A percentile compares a stretch with the other conserved stretches of the same genome.
Evolutionary conservation across 2,888 invertebrate genomes (phyloP).

Genomic region (Sabatieria punctata): DNA sequence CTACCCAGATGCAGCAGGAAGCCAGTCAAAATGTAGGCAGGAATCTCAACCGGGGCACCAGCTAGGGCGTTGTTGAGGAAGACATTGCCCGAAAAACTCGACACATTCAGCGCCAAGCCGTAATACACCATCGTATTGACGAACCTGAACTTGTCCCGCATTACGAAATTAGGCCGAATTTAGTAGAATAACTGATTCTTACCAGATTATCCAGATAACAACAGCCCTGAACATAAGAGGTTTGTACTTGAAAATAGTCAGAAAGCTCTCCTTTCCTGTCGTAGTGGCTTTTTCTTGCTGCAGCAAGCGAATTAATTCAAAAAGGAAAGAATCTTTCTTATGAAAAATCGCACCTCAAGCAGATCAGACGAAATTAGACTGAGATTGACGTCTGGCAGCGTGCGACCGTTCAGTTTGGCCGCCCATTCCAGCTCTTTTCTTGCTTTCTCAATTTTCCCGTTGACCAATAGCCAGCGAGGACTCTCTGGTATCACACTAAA

Average conservation of each 20-base stretch:
- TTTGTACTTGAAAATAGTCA: neutral
- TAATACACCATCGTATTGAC: too few species aligned
- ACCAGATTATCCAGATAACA: neutral
- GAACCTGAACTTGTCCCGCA: too few species aligned
- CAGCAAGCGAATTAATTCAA: too few species aligned
- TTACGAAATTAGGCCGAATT: neutral
- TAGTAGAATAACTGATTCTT: neutral
- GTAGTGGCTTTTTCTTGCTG: too few species aligned
- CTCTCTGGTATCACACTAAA: neutral
- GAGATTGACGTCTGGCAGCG: too few species aligned
- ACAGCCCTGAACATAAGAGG: neutral
- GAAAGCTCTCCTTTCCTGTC: neutral
- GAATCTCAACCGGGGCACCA: neutral
- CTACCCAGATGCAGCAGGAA: neutral
- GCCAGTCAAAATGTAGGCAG: neutral
- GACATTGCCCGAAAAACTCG: neutral
- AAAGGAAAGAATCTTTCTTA: too few species aligned
- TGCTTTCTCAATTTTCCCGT: neutral
- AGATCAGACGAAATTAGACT: too few species aligned
- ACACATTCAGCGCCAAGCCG: neutral
- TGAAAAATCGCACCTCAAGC: too few species aligned
- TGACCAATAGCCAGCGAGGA: neutral
- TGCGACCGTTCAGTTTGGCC: neutral
- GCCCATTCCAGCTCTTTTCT: neutral
- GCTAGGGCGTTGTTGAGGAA: conserved; percentile 3